Evolutionary conservation across 2,797 vertebrate species (phyloP), one percentile per base, ranked within the genome.

Genomic region (Clamator glandarius): DNA sequence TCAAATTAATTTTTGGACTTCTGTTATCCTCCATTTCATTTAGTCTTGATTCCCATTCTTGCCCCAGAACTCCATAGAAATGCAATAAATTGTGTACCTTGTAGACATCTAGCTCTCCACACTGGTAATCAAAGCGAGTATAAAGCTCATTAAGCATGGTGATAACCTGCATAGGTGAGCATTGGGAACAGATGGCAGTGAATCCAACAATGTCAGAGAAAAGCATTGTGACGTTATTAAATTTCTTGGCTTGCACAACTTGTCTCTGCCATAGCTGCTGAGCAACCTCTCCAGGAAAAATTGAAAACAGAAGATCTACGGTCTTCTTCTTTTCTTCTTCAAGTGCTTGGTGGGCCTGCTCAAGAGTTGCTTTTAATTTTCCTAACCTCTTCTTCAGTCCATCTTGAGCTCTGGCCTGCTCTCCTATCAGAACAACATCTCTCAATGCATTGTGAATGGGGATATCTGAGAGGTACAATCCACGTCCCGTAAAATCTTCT

Each of bases 201-300:
- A 99, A 99, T 82, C 99, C 99, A 87, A 99, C 99, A 20, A 99
- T 98, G 97, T 99, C 99, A 13, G 99, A 99, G 97, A 99, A 99
- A 77, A 99, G 98, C 99, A 99, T 98, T 7, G 99, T 99, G 88
- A 99, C 99, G 2, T 98, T 96, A 77, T 98, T 98, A 95, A 99
- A 99, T 98, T 99, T 99, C 98, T 99, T 99, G 95, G 99, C 99
- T 96, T 98, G 98, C 31, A 99, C 99, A 0, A 98, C 98, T 66
- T 99, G 99, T 57, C 99, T 99, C 94, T 99, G 99, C 99, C 99
- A 99, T 80, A 99, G 98, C 97, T 99, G 99, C 97, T 99, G 99
- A 1, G 99, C 99, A 75, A 99, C 99, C 21, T 99, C 99, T 44
- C 98, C 98, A 2, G 99, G 99, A 95, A 99, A 99, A 96, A 99